These are phyloP conservation scores for Crematogaster levior DNA, from an alignment of 2,888 invertebrate species.

Conservation along the genomic window DNA sequence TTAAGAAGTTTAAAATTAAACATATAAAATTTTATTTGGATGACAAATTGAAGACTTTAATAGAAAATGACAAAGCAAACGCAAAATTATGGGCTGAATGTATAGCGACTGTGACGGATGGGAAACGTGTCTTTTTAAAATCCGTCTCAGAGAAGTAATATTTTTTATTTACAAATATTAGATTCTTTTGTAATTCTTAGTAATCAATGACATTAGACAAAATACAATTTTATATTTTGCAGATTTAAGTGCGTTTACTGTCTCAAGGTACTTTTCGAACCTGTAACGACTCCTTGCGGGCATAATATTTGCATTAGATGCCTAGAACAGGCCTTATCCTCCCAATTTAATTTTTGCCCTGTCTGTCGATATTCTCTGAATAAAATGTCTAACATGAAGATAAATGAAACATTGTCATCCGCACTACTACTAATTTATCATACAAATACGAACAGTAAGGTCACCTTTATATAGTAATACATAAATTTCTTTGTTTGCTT, in stretches of 20 bases:
- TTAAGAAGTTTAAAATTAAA: conserved; percentile 82
- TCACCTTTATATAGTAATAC: neutral
- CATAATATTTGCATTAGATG: conserved; percentile 93
- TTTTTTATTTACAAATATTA: neutral
- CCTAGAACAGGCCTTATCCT: conserved; percentile 89
- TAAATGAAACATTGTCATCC: conserved; percentile 87
- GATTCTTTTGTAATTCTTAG: neutral
- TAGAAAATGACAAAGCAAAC: conserved; percentile 88
- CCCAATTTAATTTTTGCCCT: conserved; percentile 89
- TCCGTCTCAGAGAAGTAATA: conserved; percentile 77
- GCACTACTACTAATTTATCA: conserved; percentile 88
- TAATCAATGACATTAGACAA: neutral
- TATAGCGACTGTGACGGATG: conserved; percentile 85
- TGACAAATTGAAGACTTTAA: conserved; percentile 83
- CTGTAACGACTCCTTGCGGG: conserved; percentile 91
- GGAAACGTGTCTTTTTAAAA: conserved; percentile 84
- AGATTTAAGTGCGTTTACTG: conserved; percentile 93
- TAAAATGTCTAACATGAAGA: conserved; percentile 86
- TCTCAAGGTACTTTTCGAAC: conserved; percentile 90
- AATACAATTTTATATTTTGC: conserved; percentile 45
- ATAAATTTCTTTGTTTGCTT: no score
- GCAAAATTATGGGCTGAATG: conserved; percentile 90
- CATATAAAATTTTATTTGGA: conserved; percentile 85
- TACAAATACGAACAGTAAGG: conserved; percentile 87
- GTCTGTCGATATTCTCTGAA: conserved; percentile 89